Conservation (phyloP, 2,888 invertebrate genomes). For the Pinctada fucata region DNA sequence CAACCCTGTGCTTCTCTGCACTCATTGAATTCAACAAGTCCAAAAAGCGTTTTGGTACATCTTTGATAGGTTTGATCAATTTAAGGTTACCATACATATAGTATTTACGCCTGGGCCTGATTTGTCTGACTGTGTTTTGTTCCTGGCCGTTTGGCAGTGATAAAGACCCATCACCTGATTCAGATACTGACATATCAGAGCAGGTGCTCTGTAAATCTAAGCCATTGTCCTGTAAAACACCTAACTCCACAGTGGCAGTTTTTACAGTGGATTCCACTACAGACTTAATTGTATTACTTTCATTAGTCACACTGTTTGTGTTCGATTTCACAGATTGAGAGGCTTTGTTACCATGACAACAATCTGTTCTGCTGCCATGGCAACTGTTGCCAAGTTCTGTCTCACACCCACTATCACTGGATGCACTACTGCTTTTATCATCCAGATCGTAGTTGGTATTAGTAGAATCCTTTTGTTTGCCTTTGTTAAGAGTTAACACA, state of each 20-base stretch:
- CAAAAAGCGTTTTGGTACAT: slow-evolving; percentile 72
- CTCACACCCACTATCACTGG: slow-evolving; percentile 60
- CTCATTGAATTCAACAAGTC: slow-evolving; percentile 63
- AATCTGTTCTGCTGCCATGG: slow-evolving; percentile 7
- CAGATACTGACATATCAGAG: slow-evolving; percentile 52
- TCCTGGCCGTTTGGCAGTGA: slow-evolving; percentile 32
- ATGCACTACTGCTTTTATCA: slow-evolving; percentile 31
- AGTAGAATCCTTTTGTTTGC: background rate
- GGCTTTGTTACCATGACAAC: slow-evolving; percentile 9
- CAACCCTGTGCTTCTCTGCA: slow-evolving; percentile 66
- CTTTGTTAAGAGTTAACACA: slow-evolving; percentile 3
- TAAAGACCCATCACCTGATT: slow-evolving; percentile 27
- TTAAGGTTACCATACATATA: slow-evolving; percentile 72
- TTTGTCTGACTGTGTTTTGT: slow-evolving; percentile 28
- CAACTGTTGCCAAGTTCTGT: slow-evolving; percentile 38
- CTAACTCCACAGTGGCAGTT: background rate
- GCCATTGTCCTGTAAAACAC: background rate
- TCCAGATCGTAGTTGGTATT: slow-evolving; percentile 14
- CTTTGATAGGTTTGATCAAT: slow-evolving; percentile 71
- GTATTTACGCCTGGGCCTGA: slow-evolving; percentile 64
- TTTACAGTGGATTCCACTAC: background rate
- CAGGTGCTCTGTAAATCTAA: slow-evolving; percentile 29
- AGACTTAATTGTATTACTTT: background rate
- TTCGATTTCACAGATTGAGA: background rate
- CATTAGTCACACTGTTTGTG: slow-evolving; percentile 1